Percentiles rank a stretch among this genome's conserved stretches.
Evolutionary conservation across 53 echinoderm and acorn worm genomes (phyloP).

Genomic region (Antedon mediterranea): DNA sequence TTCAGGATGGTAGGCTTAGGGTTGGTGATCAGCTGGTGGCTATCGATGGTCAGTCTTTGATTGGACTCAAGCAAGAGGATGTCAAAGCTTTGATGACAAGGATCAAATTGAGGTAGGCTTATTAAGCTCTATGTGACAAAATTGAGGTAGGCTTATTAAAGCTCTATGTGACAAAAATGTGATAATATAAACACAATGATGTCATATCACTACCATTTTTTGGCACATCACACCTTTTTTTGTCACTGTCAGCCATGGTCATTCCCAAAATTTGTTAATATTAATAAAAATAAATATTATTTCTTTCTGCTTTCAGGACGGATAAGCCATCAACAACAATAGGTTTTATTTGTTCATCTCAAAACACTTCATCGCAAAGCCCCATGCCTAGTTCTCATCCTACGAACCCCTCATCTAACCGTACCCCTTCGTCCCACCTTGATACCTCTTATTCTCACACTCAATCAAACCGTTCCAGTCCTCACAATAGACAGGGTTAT

Average conservation of each 20-base stretch:
- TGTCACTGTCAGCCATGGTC: no score
- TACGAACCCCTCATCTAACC: conserved; percentile 15
- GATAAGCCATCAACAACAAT: conserved; percentile 40
- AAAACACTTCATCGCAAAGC: conserved; percentile 11
- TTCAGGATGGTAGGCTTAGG: conserved; percentile 65
- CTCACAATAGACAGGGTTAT: neutral
- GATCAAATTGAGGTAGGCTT: conserved; percentile 55
- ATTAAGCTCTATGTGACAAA: no score
- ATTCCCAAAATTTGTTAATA: no score
- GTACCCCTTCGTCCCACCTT: conserved; percentile 16
- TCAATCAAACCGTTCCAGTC: neutral
- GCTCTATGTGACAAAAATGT: no score
- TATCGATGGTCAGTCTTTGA: conserved; percentile 49
- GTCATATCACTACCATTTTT: no score
- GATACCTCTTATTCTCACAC: conserved; percentile 1
- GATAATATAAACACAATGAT: no score
- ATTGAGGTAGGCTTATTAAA: conserved; percentile 41
- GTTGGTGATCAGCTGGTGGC: conserved; percentile 52
- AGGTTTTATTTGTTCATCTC: conserved; percentile 34
- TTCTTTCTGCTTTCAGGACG: conserved; percentile 20
- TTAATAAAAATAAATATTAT: no score
- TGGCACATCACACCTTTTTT: no score
- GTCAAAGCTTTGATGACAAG: conserved; percentile 59
- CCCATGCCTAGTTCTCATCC: conserved; percentile 34
- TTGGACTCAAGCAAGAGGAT: conserved; percentile 45